phyloP scores from a whole-genome alignment of 1,140 invertebrate genomes.

The Drosophila melanogaster region DNA sequence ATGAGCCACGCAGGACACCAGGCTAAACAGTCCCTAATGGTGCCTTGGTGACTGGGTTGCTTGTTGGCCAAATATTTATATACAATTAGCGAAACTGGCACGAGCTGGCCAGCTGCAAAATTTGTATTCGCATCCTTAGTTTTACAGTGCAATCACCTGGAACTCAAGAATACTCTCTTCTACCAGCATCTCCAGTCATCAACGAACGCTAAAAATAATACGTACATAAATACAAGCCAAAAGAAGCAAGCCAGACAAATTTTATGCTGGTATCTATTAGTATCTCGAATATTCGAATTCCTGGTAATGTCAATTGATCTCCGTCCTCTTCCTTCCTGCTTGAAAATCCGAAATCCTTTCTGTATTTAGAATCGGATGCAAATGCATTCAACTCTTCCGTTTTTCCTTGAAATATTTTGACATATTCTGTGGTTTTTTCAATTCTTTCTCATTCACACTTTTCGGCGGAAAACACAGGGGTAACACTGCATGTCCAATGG shows the following conservation, averaged over 20 bases:
- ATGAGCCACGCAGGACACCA: slow-evolving; percentile 41
- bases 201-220: slow-evolving; percentile 1
- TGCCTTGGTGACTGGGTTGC: slow-evolving; percentile 16
- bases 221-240: slow-evolving; percentile 56
- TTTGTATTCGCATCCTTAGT: neutral
- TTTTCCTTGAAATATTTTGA: slow-evolving; percentile 65
- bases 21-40: slow-evolving; percentile 78
- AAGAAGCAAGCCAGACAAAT: slow-evolving; percentile 24
- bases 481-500: slow-evolving; percentile 39
- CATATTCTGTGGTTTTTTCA: slow-evolving; percentile 57
- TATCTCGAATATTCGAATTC: slow-evolving; percentile 33
- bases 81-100: slow-evolving; percentile 80
- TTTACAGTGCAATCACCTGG: slow-evolving; percentile 46
- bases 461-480: slow-evolving; percentile 29
- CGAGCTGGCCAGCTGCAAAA: slow-evolving; percentile 44
- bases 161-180: slow-evolving; percentile 23
- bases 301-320: slow-evolving; percentile 42
- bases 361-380: slow-evolving; percentile 21
- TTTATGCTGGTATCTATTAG: slow-evolving; percentile 56
- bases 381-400: slow-evolving; percentile 61
- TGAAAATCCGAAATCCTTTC: neutral
- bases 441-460: slow-evolving; percentile 25
- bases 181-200: slow-evolving; percentile 54
- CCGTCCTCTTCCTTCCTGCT: slow-evolving; percentile 42
- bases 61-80: slow-evolving; percentile 73